These are phyloP conservation scores for Clarias macrocephalus DNA, from an alignment of 2,113 vertebrate genomes.

Conservation along the genomic window DNA sequence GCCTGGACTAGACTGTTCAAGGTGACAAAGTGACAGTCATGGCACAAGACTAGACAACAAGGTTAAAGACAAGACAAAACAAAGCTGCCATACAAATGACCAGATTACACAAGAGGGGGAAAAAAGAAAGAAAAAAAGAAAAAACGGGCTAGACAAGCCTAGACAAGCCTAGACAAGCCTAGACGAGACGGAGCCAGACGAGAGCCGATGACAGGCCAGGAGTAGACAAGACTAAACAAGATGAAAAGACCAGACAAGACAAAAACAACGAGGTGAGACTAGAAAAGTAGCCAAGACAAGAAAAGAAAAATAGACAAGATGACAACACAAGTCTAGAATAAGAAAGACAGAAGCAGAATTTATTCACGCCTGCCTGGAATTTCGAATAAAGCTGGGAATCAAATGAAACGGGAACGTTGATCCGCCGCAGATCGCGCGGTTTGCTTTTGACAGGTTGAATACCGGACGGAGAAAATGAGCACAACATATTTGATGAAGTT, in stretches of 20 bases:
- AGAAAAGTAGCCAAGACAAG: background rate
- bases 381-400: background rate
- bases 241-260: no score
- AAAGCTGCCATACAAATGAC: background rate
- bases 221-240: background rate
- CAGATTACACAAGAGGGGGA: background rate
- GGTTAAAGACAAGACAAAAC: background rate
- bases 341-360: background rate
- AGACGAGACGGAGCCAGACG: background rate
- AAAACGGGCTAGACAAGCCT: background rate
- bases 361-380: constrained; percentile 1
- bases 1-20: background rate
- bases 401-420: background rate
- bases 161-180: background rate
- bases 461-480: background rate
- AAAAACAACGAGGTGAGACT: background rate
- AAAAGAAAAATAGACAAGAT: background rate
- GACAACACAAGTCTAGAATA: background rate
- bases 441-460: background rate
- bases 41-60: background rate
- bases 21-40: background rate
- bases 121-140: background rate
- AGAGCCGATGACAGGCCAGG: no score
- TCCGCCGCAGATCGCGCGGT: background rate
- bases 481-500: background rate